Conservation (phyloP, 2,888 invertebrate species). For the Acleris holmiana region DNA sequence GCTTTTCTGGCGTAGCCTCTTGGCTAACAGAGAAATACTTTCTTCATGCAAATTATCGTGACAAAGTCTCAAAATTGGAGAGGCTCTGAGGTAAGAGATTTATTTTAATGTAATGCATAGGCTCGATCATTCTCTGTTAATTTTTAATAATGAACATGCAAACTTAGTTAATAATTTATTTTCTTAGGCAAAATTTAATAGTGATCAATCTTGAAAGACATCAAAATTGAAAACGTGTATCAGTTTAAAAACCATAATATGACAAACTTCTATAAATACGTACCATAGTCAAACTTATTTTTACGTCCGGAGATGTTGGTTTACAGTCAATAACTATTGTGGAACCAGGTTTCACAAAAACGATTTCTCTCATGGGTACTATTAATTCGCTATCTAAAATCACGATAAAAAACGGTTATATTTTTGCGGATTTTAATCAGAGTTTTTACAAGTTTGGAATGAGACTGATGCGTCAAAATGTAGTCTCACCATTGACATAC, state of each 20-base stretch:
- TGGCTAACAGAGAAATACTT: conserved; percentile 1
- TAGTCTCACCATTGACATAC: conserved; percentile 75
- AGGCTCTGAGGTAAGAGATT: conserved; percentile 6
- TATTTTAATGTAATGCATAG: conserved; percentile 18
- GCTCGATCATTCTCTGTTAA: conserved; percentile 33
- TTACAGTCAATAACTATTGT: conserved; percentile 74
- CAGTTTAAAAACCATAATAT: neutral
- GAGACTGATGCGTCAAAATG: conserved; percentile 30
- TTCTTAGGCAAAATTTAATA: neutral
- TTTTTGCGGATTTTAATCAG: conserved; percentile 28
- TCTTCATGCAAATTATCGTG: conserved; percentile 22
- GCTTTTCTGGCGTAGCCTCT: conserved; percentile 9
- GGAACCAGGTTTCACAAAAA: conserved; percentile 57
- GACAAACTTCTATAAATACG: conserved; percentile 58
- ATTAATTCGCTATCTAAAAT: conserved; percentile 73
- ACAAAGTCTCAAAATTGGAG: neutral
- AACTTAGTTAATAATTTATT: conserved; percentile 6
- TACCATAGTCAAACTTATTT: conserved; percentile 68
- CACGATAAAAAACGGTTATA: conserved; percentile 42
- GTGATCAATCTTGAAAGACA: neutral
- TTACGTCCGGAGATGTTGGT: conserved; percentile 74
- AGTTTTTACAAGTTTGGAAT: conserved; percentile 29
- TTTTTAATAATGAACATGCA: conserved; percentile 29
- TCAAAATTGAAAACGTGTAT: neutral
- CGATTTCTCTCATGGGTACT: conserved; percentile 71